Percentiles rank a stretch among this genome's conserved stretches.
Conservation (phyloP, 2,797 vertebrate species). For the Neopelma chrysocephalum region DNA sequence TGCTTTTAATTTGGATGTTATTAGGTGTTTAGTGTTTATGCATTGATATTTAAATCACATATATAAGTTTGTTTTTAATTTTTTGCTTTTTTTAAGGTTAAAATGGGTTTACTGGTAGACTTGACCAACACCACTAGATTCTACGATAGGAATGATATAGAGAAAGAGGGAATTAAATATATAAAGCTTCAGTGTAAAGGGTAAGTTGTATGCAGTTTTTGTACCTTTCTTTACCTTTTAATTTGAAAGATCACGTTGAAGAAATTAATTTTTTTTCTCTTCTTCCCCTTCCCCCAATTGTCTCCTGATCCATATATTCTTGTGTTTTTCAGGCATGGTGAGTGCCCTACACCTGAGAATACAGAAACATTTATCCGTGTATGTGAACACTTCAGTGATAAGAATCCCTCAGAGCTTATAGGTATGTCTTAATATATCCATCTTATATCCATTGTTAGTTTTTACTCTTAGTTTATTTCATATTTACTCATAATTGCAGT, state of each 20-base stretch:
- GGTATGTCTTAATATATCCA: slow-evolving; percentile 74
- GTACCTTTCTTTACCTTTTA: not conserved
- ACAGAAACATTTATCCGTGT: slow-evolving; percentile 89
- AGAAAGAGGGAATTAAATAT: slow-evolving; percentile 94
- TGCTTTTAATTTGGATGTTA: not conserved
- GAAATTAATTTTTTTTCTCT: not conserved
- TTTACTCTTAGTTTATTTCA: not conserved
- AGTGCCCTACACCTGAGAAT: slow-evolving; percentile 89
- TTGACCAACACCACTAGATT: slow-evolving; percentile 96
- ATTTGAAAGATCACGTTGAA: not conserved
- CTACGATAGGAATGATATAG: slow-evolving; percentile 93
- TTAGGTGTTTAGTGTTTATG: not conserved
- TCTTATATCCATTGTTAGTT: not conserved
- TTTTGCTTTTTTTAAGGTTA: slow-evolving; percentile 83
- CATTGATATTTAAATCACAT: not conserved
- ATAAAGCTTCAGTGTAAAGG: slow-evolving; percentile 97
- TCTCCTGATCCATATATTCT: not conserved
- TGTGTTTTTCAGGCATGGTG: slow-evolving; percentile 84
- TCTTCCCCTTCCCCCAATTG: not conserved
- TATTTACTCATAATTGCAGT: not conserved
- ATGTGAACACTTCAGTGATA: slow-evolving; percentile 90
- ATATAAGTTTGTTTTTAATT: not conserved
- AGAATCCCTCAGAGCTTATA: slow-evolving; percentile 92
- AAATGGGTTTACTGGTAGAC: slow-evolving; percentile 95
- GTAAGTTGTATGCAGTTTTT: slow-evolving; percentile 72